A percentile compares a stretch with the other conserved stretches of the same genome.
These are phyloP conservation scores for Sympetrum striolatum DNA, from an alignment of 2,888 invertebrate genomes.

Conservation along the genomic window DNA sequence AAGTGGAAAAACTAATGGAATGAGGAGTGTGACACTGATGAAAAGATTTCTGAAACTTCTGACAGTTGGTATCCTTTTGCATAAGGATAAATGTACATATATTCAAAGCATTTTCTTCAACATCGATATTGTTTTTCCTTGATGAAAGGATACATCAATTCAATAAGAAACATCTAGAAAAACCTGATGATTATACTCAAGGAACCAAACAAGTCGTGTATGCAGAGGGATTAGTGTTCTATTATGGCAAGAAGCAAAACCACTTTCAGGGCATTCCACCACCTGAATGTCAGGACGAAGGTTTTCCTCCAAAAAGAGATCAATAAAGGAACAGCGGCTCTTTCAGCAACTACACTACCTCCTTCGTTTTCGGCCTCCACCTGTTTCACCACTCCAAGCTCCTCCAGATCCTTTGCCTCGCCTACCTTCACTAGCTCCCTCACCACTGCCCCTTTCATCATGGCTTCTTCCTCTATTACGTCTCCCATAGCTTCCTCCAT, in stretches of 20 bases:
- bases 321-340: neutral
- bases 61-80: no score
- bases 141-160: neutral
- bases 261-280: neutral
- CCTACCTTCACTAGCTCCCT: neutral
- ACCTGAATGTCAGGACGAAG: neutral
- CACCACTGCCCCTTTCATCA: slow-evolving; percentile 9
- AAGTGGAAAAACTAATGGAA: no score
- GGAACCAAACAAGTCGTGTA: neutral
- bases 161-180: neutral
- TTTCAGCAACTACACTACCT: neutral
- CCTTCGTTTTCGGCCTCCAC: neutral
- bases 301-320: neutral
- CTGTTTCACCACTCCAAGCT: neutral
- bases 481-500: neutral
- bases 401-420: neutral
- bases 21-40: no score
- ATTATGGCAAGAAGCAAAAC: neutral
- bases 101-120: neutral
- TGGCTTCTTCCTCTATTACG: neutral
- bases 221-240: neutral
- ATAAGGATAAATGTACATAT: no score
- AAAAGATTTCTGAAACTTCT: no score
- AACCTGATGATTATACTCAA: neutral
- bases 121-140: neutral